Percentiles rank a stretch among this genome's conserved stretches.
Conservation (phyloP, 2,888 invertebrate genomes). For the Epinotia demarniana region DNA sequence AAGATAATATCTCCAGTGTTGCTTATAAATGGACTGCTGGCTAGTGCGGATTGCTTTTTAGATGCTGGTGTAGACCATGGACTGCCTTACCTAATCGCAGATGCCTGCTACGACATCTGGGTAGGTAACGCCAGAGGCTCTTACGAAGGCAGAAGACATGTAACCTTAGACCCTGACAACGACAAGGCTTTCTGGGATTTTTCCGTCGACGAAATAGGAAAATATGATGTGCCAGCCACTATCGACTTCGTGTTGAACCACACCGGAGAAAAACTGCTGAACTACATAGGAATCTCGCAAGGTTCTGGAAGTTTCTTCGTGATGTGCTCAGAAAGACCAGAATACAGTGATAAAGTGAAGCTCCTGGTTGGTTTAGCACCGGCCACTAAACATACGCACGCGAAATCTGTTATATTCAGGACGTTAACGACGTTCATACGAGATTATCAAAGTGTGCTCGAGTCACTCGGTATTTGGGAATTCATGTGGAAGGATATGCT, state of each 20-base stretch:
- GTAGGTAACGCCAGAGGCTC: slow-evolving; percentile 33
- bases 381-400: slow-evolving; percentile 25
- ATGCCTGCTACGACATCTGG: slow-evolving; percentile 35
- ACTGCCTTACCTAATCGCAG: slow-evolving; percentile 28
- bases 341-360: slow-evolving; percentile 74
- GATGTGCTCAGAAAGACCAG: slow-evolving; percentile 68
- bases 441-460: slow-evolving; percentile 5
- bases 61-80: slow-evolving; percentile 26
- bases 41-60: slow-evolving; percentile 27
- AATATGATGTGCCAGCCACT: slow-evolving; percentile 88
- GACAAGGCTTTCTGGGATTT: slow-evolving; percentile 82
- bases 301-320: slow-evolving; percentile 81
- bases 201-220: slow-evolving; percentile 90
- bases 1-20: slow-evolving; percentile 31
- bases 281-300: slow-evolving; percentile 86
- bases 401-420: slow-evolving; percentile 19
- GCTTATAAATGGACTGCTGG: slow-evolving; percentile 30
- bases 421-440: not conserved
- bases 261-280: slow-evolving; percentile 57
- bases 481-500: slow-evolving; percentile 10
- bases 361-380: slow-evolving; percentile 28
- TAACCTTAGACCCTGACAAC: slow-evolving; percentile 25
- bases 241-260: slow-evolving; percentile 85
- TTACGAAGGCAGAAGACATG: slow-evolving; percentile 43
- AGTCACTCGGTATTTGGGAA: slow-evolving; percentile 16